Evolutionary conservation across 1,140 invertebrate genomes (phyloP), one percentile per base, ranked within the genome.

Genomic region (Xylocopa sonorina): DNA sequence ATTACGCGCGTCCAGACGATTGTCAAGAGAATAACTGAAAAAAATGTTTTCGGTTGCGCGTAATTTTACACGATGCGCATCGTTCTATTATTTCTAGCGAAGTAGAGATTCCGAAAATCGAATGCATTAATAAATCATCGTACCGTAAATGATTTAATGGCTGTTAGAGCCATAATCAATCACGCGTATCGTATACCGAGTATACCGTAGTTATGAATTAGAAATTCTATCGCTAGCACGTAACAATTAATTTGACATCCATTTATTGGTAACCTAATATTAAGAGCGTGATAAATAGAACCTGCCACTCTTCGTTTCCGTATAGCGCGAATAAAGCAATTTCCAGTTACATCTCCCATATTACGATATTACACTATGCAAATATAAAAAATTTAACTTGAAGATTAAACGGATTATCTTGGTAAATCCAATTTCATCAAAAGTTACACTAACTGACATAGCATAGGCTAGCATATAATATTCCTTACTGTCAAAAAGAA

Each of bases 41-140:
- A n/a, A n/a, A n/a, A n/a, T n/a, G n/a, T n/a, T n/a, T n/a, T n/a
- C n/a, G n/a, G n/a, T n/a, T n/a, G n/a, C n/a, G n/a, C n/a, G n/a
- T n/a, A n/a, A n/a, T n/a, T n/a, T n/a, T n/a, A n/a, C n/a, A n/a
- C n/a, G n/a, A n/a, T 27, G 6, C 68, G 10, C 10, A 29, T n/a
- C 32, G 24, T 16, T 48, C 16, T 32, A 38, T 38, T 74, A 38
- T 63, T 74, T 43, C 46, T 7, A 21, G 2, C 18, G 1, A 21
- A 46, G 18, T 46, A 29, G 34, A 32, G 21, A 38, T 7, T 46
- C 21, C 7, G 7, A 24, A 67, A 76, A 21, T 46, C 21, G 73
- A 12, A 5, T 6, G n/a, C 34, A 67, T 12, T 67, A 24, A 76
- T 76, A 57, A 38, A 76, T 76, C 73, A 38, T 3, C 9, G 63